Conservation (phyloP, 1,140 invertebrate species). For the Zaprionus camerounensis region DNA sequence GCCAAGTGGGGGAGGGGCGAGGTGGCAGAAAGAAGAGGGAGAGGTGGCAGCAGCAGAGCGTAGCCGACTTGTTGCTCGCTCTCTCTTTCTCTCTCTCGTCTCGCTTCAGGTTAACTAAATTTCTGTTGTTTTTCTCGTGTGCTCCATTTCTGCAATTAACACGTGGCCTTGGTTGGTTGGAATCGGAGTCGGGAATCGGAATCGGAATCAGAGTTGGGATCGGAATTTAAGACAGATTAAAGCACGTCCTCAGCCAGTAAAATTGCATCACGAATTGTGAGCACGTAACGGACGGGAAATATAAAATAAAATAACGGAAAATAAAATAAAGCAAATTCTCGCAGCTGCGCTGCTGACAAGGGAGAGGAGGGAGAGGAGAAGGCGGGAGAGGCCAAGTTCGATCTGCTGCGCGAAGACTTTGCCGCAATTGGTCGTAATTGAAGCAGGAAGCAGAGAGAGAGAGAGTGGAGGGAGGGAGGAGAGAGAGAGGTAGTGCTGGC, state of each 20-base stretch:
- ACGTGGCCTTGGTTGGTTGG: conserved; percentile 26
- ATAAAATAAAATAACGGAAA: conserved; percentile 69
- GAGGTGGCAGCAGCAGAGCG: conserved; percentile 12
- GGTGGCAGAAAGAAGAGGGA: neutral
- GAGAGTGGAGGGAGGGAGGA: neutral
- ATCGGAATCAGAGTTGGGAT: neutral
- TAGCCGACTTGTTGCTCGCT: conserved; percentile 25
- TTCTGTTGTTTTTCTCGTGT: conserved; percentile 5
- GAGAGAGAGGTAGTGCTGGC: neutral
- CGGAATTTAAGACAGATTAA: conserved; percentile 39
- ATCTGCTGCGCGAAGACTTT: conserved; percentile 3
- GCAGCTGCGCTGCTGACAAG: conserved; percentile 37
- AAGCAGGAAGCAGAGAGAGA: neutral
- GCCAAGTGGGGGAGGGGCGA: neutral
- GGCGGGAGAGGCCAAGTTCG: neutral
- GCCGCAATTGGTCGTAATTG: conserved; percentile 6
- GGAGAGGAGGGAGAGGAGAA: neutral
- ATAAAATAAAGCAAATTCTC: conserved; percentile 72
- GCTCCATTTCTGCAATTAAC: conserved; percentile 31
- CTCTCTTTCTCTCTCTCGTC: neutral
- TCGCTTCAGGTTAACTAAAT: conserved; percentile 32
- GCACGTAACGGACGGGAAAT: conserved; percentile 67
- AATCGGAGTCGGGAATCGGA: neutral
- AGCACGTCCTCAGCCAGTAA: conserved; percentile 15
- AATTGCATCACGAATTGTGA: conserved; percentile 64